These are phyloP conservation scores for Rambutsinella grinnellia DNA, from an alignment of 2,888 invertebrate genomes.

Conservation along the genomic window DNA sequence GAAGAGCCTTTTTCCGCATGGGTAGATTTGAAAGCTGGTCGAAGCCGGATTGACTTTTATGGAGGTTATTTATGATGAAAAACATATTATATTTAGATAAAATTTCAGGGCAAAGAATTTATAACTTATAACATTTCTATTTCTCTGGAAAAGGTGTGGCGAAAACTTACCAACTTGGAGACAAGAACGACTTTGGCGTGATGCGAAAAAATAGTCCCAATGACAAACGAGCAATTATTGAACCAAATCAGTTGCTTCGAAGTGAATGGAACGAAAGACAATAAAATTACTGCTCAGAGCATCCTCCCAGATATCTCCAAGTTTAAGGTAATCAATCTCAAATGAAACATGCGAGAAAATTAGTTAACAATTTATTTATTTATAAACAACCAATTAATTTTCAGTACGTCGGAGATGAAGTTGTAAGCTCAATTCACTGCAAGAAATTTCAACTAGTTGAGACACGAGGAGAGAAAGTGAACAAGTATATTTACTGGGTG, in stretches of 20 bases:
- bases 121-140: no score
- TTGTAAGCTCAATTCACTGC: constrained; percentile 78
- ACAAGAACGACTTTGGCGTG: constrained; percentile 77
- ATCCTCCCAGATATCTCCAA: constrained; percentile 85
- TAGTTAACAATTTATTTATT: neutral
- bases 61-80: constrained; percentile 80
- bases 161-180: constrained; percentile 86
- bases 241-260: constrained; percentile 86
- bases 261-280: constrained; percentile 80
- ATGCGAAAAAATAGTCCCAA: constrained; percentile 82
- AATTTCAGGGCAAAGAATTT: no score
- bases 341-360: neutral
- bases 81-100: no score
- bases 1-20: constrained; percentile 86
- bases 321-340: constrained; percentile 74
- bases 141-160: constrained; percentile 84
- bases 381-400: constrained; percentile 66
- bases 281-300: constrained; percentile 78
- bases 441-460: constrained; percentile 84
- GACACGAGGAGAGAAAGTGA: constrained; percentile 82
- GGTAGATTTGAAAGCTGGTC: constrained; percentile 82
- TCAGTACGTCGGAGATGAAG: constrained; percentile 75
- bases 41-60: constrained; percentile 91
- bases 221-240: constrained; percentile 80
- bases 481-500: constrained; percentile 91